These are phyloP conservation scores for Sebastes steindachneri DNA, from an alignment of 2,797 vertebrate species.

Conservation along the genomic window DNA sequence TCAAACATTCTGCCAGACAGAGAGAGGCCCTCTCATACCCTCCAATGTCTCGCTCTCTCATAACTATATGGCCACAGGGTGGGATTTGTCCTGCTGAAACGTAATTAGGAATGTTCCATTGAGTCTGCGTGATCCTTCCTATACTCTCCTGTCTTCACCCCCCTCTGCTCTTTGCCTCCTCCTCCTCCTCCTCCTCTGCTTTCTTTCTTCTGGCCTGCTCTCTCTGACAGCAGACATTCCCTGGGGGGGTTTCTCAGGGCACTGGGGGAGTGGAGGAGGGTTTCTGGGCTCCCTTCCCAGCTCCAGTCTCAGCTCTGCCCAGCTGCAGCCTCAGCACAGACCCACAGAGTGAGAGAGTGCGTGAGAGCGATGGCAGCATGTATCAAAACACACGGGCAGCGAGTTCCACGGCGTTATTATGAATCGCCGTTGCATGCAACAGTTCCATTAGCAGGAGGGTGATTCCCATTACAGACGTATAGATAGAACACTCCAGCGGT, in stretches of 20 bases:
- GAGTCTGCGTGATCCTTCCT: constrained; percentile 61
- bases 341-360: constrained; percentile 62
- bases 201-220: constrained; percentile 67
- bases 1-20: constrained; percentile 30
- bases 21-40: constrained; percentile 50
- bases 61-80: constrained; percentile 68
- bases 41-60: constrained; percentile 56
- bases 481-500: constrained; percentile 57
- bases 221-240: constrained; percentile 74
- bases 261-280: constrained; percentile 52
- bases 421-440: constrained; percentile 68
- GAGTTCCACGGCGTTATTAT: constrained; percentile 64
- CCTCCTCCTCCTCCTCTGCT: constrained; percentile 26
- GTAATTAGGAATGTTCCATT: constrained; percentile 79
- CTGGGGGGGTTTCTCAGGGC: constrained; percentile 68
- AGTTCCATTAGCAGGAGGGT: constrained; percentile 53
- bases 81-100: constrained; percentile 74
- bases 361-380: constrained; percentile 63
- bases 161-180: constrained; percentile 52
- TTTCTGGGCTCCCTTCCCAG: constrained; percentile 72
- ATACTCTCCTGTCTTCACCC: constrained; percentile 44
- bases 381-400: constrained; percentile 70
- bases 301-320: constrained; percentile 70
- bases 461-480: constrained; percentile 60
- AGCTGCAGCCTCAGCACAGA: constrained; percentile 71